Base-by-base conservation (phyloP, 1,140 invertebrate species). In the Telenomus remus region DNA sequence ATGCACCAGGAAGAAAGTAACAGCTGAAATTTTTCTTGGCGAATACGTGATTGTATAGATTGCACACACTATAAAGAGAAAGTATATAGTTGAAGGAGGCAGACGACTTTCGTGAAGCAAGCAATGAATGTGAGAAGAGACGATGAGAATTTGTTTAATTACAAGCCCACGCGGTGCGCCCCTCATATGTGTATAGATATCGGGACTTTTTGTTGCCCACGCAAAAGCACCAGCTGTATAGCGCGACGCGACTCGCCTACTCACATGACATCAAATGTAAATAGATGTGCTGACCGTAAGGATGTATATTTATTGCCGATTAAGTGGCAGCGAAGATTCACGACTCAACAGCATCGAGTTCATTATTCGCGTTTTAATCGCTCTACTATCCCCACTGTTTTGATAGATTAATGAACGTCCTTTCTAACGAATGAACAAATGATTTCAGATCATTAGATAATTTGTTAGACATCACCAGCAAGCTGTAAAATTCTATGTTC, bases 231-330 rank as follows among this genome's bases (percentile, higher is more conserved):
- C 69, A 65, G 61, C 68, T 63, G 63, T 64, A n/a, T n/a, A 63
- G 39, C 56, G 65, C 75, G 61, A 71, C 65, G 69, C 65, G 37
- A 68, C 75, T 72, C 76, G 65, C 72, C 75, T 76, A 79, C 71
- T 69, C 78, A 55, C 72, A 65, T 69, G 66, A 78, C 56, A 75
- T 82, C 78, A 75, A 79, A 82, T 77, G 75, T 73, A 79, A 78
- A 82, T 80, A 78, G 76, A 76, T 75, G 70, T 57, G 64, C 64
- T 57, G 65, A 60, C 71, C 57, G 53, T 68, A 74, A 74, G 69
- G 63, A 71, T 68, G 68, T 72, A 73, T 66, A 80, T 78, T 80
- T 78, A 78, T 81, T 80, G 79, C 77, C 79, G 79, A 81, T 81
- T 80, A 79, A 82, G 68, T 69, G 64, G 59, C 75, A 69, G 54